These are phyloP conservation scores for Bubalus kerabau DNA, from an alignment of 2,113 vertebrate genomes.

Conservation along the genomic window DNA sequence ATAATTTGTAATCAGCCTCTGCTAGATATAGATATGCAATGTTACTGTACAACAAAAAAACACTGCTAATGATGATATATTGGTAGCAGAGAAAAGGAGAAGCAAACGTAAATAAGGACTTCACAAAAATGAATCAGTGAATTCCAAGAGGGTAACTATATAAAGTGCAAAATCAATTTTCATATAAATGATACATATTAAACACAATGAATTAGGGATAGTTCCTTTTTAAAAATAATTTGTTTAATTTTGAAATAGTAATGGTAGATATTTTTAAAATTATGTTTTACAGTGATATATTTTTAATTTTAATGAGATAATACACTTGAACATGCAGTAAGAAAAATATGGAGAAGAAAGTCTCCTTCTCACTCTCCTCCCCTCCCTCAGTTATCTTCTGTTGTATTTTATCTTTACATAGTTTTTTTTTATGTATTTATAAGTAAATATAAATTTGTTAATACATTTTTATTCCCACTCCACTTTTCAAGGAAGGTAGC, in stretches of 20 bases:
- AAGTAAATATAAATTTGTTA: neutral
- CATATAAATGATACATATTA: neutral
- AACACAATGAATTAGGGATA: neutral
- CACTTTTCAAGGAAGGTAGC: neutral
- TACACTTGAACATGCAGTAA: neutral
- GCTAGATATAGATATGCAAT: constrained; percentile 7
- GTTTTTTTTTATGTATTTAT: neutral
- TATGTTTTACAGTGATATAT: neutral
- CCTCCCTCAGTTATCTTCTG: neutral
- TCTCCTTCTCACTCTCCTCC: neutral
- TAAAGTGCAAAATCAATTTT: constrained; percentile 38
- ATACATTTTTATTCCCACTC: neutral
- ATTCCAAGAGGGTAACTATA: constrained; percentile 30
- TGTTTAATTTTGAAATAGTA: constrained; percentile 20
- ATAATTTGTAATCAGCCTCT: constrained; percentile 3
- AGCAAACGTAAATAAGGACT: constrained; percentile 39
- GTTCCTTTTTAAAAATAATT: neutral
- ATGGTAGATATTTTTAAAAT: neutral
- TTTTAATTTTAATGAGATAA: neutral
- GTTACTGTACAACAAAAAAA: constrained; percentile 16
- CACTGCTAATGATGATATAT: constrained; percentile 25
- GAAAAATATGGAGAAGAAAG: neutral
- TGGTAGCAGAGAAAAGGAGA: neutral
- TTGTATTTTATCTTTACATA: neutral
- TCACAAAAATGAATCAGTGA: constrained; percentile 16